Percentiles rank a stretch among this genome's conserved stretches.
These are phyloP conservation scores for Macrostomum cliftonense DNA, from an alignment of 2,888 invertebrate genomes.

Conservation along the genomic window DNA sequence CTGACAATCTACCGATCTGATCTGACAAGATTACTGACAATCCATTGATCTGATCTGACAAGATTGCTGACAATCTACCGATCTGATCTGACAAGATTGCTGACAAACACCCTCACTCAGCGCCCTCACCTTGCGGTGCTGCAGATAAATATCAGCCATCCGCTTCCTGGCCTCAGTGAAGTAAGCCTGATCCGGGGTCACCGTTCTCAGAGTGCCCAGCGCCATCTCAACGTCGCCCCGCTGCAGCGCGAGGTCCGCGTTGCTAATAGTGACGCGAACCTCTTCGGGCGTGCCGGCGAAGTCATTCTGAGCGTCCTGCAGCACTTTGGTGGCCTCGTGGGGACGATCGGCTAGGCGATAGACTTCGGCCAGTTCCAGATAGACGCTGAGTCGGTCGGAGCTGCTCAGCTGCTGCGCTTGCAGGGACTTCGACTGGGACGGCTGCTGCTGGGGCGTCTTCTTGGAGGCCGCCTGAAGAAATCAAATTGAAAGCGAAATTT, in stretches of 20 bases:
- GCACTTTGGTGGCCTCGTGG: conserved; percentile 57
- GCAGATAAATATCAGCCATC: conserved; percentile 71
- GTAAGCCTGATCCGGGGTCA: conserved; percentile 61
- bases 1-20: no score
- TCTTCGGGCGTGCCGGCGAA: conserved; percentile 61
- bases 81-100: no score
- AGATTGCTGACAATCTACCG: no score
- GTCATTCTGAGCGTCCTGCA: conserved; percentile 48
- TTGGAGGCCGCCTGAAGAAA: neutral
- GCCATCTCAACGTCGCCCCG: conserved; percentile 64
- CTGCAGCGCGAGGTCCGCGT: conserved; percentile 60
- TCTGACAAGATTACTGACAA: no score
- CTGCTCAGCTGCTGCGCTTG: conserved; percentile 39
- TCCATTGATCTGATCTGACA: no score
- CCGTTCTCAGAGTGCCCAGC: conserved; percentile 55
- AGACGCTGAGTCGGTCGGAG: conserved; percentile 64
- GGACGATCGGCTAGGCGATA: conserved; percentile 50
- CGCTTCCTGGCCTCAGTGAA: conserved; percentile 51
- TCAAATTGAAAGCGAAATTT: no score
- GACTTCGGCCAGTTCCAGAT: conserved; percentile 62
- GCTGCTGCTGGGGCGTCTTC: neutral
- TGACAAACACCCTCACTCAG: no score
- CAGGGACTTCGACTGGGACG: neutral
- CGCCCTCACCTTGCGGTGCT: conserved; percentile 64
- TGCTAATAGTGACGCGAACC: conserved; percentile 59